A percentile compares a stretch with the other conserved stretches of the same genome.
Evolutionary conservation across 2,113 vertebrate species (phyloP).

Genomic region (Ailurus styani): DNA sequence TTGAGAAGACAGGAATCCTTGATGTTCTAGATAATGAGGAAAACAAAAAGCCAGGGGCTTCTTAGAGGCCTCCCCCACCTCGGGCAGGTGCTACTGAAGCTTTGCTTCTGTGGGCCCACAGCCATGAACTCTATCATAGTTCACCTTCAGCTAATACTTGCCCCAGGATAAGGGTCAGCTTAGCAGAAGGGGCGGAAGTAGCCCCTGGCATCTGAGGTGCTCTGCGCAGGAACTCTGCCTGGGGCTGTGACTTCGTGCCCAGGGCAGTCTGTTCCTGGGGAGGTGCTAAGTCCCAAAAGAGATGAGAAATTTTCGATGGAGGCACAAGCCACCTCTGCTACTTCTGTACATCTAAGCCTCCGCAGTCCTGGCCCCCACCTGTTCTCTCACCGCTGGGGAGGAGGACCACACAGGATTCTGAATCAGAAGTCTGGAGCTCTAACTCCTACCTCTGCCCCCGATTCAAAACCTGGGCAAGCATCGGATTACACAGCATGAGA

Average conservation of each 20-base stretch:
- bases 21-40: background rate
- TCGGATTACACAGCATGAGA: background rate
- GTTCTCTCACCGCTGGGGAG: background rate
- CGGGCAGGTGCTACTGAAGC: background rate
- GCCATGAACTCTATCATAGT: background rate
- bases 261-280: background rate
- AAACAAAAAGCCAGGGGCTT: background rate
- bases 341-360: background rate
- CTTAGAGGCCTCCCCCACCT: background rate
- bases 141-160: background rate
- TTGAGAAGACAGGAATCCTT: background rate
- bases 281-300: background rate
- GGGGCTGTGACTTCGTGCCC: background rate
- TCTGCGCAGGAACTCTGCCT: background rate
- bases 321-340: background rate
- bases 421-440: background rate
- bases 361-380: fast-evolving
- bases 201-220: background rate
- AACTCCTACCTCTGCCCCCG: background rate
- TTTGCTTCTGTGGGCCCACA: background rate
- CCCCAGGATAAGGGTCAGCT: background rate
- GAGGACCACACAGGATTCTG: background rate
- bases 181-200: background rate
- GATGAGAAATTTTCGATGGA: background rate
- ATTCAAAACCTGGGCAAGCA: background rate